Base-by-base conservation (phyloP, 2,113 vertebrate species). In the Phaetusa simplex region DNA sequence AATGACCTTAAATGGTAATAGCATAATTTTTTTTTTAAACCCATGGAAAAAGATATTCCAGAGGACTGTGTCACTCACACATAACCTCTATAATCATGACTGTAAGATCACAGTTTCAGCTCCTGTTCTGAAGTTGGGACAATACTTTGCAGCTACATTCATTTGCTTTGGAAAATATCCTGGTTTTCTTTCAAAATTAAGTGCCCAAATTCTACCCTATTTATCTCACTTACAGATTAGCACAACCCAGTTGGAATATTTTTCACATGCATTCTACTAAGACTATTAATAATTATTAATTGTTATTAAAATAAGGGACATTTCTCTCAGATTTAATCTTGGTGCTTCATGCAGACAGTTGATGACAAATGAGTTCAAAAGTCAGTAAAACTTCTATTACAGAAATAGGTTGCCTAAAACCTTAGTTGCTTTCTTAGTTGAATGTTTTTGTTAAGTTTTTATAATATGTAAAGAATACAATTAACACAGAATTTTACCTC, bases 401-500 rank as follows among this genome's bases (percentile, higher is more conserved):
- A 84, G 70, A 49, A 49, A 29, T 11, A 38, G 38, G 20, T 4
- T 62, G n/a, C 5, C 61, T 62, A 50, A 82, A 70, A 29, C 34
- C 32, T 5, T 7, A 50, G 53, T 47, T 86, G 42, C 13, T n/a
- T 71, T 43, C 88, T 50, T 2, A 58, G 17, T 4, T 15, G 26
- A 55, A 34, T 34, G 30, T 2, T 40, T 65, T 32, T 79, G 62
- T 67, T 73, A 23, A 30, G 9, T 23, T 53, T 52, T 61, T 22
- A 64, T 40, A 76, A 8, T 3, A 58, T 5, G 6, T 12, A 79
- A 82, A 10, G 69, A 78, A 74, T 20, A 17, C 49, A 86, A 53
- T 79, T 65, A 90, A 85, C 53, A 78, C 27, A 5, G 6, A 13
- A 13, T 73, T 98, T 97, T 97, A 99, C 99, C 99, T 99, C 99